Conservation (phyloP, 2,888 invertebrate genomes). For the Cephus pulcher region DNA sequence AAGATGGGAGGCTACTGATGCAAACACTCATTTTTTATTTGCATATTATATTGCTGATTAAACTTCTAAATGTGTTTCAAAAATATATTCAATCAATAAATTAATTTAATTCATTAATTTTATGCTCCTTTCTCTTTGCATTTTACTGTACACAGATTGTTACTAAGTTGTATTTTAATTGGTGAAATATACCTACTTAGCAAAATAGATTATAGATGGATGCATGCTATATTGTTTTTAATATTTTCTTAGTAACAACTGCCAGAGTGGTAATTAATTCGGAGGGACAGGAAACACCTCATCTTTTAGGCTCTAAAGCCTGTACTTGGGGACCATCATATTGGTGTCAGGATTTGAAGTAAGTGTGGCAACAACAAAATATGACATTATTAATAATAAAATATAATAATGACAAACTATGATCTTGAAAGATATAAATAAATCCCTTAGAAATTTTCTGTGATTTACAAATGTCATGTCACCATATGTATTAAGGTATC, state of each 20-base stretch:
- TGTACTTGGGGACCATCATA: constrained; percentile 86
- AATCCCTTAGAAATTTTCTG: background rate
- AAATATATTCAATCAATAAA: background rate
- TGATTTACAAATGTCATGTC: background rate
- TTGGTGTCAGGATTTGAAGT: constrained; percentile 79
- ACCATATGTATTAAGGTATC: background rate
- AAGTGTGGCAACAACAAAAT: constrained; percentile 41
- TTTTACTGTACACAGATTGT: background rate
- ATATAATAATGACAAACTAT: background rate
- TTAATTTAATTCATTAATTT: background rate
- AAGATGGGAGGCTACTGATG: background rate
- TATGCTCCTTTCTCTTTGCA: background rate
- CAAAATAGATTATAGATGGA: background rate
- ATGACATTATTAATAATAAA: background rate
- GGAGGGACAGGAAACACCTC: constrained; percentile 31
- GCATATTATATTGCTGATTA: background rate
- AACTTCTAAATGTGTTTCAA: background rate
- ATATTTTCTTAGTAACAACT: constrained; percentile 39
- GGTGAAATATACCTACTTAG: background rate
- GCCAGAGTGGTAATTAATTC: constrained; percentile 47
- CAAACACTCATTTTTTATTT: background rate
- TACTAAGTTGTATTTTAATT: background rate
- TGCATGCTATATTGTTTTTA: background rate
- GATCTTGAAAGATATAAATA: background rate
- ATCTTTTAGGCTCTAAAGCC: constrained; percentile 69